Evolutionary conservation across 2,113 vertebrate genomes (phyloP), one percentile per base, ranked within the genome.

Genomic region (Cyprinodon brontotheroides): DNA sequence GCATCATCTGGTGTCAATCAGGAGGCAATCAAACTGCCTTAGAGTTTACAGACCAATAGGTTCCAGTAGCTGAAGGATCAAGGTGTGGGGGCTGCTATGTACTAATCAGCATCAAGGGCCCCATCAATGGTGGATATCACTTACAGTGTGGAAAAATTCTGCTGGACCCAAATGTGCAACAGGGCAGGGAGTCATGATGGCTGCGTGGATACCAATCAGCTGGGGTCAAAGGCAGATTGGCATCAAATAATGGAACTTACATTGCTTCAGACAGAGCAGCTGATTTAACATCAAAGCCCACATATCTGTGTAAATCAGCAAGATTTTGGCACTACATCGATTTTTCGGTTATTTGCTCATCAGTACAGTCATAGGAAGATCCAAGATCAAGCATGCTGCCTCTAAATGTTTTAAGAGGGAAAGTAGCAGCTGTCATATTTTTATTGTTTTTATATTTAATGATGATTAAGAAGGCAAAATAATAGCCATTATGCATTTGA

Each of bases 41-140:
- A 39, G 65, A 65, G 82, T 87, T 89, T 77, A 91, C 43, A 59
- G 80, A 72, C 79, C 81, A 75, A 92, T 86, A 45, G 50, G 50
- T 1, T n/a, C 17, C 20, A n/a, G 20, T 57, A 57, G 17, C 3
- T 15, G n/a, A 57, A 57, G 50, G 17, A 53, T n/a, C 50, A 53
- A n/a, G 17, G 72, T 38, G 75, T 61, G 75, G 77, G 68, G 66
- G 75, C 36, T 82, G 43, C 75, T 72, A 70, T 83, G 75, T 72
- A 83, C 79, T 82, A 43, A 65, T 78, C 74, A 72, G 65, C 22
- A 66, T 47, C 68, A 37, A 83, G 45, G 64, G 73, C 73, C 71
- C 68, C 22, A 75, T 78, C 85, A 68, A 72, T 80, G 82, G 78
- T 77, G 73, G 70, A 70, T 80, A 88, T 88, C 74, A 83, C 77